Percentiles rank a stretch among this genome's conserved stretches.
Evolutionary conservation across 2,113 vertebrate species (phyloP).

Genomic region (Strix aluco): DNA sequence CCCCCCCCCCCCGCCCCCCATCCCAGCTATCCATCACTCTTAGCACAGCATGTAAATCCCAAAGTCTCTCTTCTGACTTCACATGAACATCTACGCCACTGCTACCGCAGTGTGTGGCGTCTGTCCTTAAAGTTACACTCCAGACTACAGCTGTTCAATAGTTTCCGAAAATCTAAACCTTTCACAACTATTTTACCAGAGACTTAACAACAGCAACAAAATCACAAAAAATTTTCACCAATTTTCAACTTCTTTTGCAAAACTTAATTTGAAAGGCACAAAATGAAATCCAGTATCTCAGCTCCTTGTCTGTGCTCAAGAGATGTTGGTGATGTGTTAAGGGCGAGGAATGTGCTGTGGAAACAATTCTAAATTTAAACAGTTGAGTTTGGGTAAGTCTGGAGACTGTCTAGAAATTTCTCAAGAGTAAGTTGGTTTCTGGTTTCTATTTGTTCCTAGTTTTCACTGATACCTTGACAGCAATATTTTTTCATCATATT

Average conservation of each 20-base stretch:
- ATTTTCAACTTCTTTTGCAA: neutral
- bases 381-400: constrained; percentile 45
- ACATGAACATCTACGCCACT: neutral
- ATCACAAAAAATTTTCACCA: neutral
- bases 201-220: neutral
- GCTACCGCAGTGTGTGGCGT: accelerated
- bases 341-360: constrained; percentile 46
- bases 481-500: neutral
- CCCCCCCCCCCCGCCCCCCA: no score
- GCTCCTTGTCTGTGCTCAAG: neutral
- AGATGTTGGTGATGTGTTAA: constrained; percentile 54
- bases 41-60: neutral
- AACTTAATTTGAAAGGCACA: neutral
- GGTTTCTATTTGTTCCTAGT: constrained; percentile 15
- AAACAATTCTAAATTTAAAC: constrained; percentile 65
- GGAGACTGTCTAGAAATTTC: constrained; percentile 55
- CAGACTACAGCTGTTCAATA: neutral
- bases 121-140: neutral
- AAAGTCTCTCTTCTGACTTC: neutral
- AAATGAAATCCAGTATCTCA: neutral
- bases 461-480: constrained; percentile 3
- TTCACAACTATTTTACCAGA: neutral
- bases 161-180: neutral
- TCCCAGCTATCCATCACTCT: neutral
- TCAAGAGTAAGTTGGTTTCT: neutral